Base-by-base conservation (phyloP, 2,888 invertebrate species). In the Psylliodes chrysocephalus region DNA sequence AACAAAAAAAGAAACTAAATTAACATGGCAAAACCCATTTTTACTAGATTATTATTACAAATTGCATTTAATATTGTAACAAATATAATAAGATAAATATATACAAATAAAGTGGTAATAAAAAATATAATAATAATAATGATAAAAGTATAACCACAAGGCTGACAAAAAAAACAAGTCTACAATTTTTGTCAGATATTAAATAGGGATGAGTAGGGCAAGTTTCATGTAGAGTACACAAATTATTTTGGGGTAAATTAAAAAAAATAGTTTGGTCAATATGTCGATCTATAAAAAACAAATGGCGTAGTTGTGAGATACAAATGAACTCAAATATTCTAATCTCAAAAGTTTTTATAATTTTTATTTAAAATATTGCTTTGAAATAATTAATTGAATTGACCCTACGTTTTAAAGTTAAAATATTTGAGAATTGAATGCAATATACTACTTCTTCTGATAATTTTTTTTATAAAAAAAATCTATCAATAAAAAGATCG, bases 91-190 rank as follows among this genome's bases (percentile, higher is more conserved):
- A 19, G 49, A 28, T 28, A 49, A 28, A 49, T 28, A 49, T 65
- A 54, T 63, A 69, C 62, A 59, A 67, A 69, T 60, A 68, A 64
- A 47, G 15, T 60, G 60, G 63, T 62, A 62, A 68, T 70, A 66
- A 68, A n/a, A 66, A 55, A 67, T 65, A 68, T 62, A 64, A 55
- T 62, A 66, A 63, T 14, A 57, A 56, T 42, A 57, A 40, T 46
- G 19, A 35, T 22, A 33, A 19, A 35, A 47, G 28, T 49, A n/a
- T n/a, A 47, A 47, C 40, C 14, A 33, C 33, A 52, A 19, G 49
- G 49, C 30, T 25, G 60, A 57, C 46, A 55, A 47, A 55, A 42
- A 64, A 63, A 66, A 57, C 19, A 74, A 75, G 75, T 73, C 61
- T 47, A 71, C 3, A 14, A 35, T 35, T 35, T 35, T 35, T 56